These are phyloP conservation scores for Anthopleura xanthogrammica DNA, from an alignment of 92 coral and sea anemone species.

Conservation along the genomic window DNA sequence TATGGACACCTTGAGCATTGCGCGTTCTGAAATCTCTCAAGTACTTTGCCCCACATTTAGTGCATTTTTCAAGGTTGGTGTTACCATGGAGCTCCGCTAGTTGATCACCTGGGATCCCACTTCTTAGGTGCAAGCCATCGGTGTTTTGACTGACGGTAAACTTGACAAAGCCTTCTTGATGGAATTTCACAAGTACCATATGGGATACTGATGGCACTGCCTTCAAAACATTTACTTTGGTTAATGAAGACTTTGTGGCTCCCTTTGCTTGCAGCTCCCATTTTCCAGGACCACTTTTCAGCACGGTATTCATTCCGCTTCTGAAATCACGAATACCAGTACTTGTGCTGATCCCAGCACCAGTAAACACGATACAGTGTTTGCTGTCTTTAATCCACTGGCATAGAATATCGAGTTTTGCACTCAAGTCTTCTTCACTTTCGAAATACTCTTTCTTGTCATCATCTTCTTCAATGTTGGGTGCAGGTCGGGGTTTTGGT, in stretches of 20 bases:
- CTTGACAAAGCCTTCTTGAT: slow-evolving; percentile 57
- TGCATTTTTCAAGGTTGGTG: slow-evolving; percentile 66
- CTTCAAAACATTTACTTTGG: slow-evolving; percentile 39
- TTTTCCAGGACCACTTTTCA: slow-evolving; percentile 69
- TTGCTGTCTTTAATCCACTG: slow-evolving; percentile 64
- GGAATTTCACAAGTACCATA: slow-evolving; percentile 67
- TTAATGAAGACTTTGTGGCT: slow-evolving; percentile 23
- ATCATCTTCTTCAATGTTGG: slow-evolving; percentile 27
- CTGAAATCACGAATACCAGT: slow-evolving; percentile 76
- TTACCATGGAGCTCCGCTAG: slow-evolving; percentile 80
- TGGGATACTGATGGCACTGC: slow-evolving; percentile 69
- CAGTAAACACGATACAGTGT: slow-evolving; percentile 70
- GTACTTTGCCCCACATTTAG: slow-evolving; percentile 56
- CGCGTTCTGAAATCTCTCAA: slow-evolving; percentile 77
- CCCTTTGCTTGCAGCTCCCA: slow-evolving; percentile 69
- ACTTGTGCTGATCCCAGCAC: slow-evolving; percentile 82
- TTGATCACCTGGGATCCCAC: slow-evolving; percentile 49
- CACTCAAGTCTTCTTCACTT: slow-evolving; percentile 42
- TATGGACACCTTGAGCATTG: slow-evolving; percentile 47
- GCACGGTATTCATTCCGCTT: slow-evolving; percentile 73
- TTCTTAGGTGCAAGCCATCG: slow-evolving; percentile 69
- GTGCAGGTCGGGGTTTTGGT: slow-evolving; percentile 14
- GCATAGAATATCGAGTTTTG: slow-evolving; percentile 46
- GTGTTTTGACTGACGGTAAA: slow-evolving; percentile 71
- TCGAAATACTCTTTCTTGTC: slow-evolving; percentile 81